Evolutionary conservation across 2,797 vertebrate genomes (phyloP).

Genomic region (Rhodeus uyekii): DNA sequence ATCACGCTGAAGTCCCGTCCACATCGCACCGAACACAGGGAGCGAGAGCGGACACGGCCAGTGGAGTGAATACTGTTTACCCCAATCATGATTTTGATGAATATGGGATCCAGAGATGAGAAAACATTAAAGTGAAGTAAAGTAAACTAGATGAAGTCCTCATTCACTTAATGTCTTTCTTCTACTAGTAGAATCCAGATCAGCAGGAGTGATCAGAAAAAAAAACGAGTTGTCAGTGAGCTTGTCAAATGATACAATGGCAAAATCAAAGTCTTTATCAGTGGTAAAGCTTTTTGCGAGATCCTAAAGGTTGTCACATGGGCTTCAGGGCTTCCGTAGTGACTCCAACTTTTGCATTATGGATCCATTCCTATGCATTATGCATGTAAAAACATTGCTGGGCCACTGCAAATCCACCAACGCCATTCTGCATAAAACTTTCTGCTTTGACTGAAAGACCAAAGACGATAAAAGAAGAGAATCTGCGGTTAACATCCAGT

Average conservation of each 20-base stretch:
- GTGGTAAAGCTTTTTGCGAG: slow-evolving; percentile 24
- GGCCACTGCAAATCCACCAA: slow-evolving; percentile 21
- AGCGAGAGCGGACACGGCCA: slow-evolving; percentile 88
- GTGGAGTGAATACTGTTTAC: slow-evolving; percentile 93
- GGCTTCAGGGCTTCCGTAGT: slow-evolving; percentile 42
- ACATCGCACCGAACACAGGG: slow-evolving; percentile 90
- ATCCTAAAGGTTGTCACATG: slow-evolving; percentile 39
- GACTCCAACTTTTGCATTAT: slow-evolving; percentile 58
- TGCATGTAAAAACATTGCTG: slow-evolving; percentile 43
- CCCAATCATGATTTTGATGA: slow-evolving; percentile 82
- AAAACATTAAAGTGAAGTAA: background rate
- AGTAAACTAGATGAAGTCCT: background rate
- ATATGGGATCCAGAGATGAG: background rate
- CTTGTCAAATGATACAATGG: slow-evolving; percentile 8
- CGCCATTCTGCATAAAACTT: slow-evolving; percentile 34
- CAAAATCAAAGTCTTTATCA: slow-evolving; percentile 22
- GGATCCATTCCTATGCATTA: slow-evolving; percentile 60
- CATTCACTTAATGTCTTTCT: background rate
- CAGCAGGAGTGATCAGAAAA: background rate
- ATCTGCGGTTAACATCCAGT: slow-evolving; percentile 22
- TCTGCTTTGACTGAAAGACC: slow-evolving; percentile 7
- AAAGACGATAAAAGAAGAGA: slow-evolving; percentile 3
- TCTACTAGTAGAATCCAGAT: background rate
- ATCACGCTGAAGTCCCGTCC: slow-evolving; percentile 85
- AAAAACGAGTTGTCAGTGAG: background rate